These are phyloP conservation scores for Cosmia trapezina DNA, from an alignment of 2,888 invertebrate species.

Conservation along the genomic window DNA sequence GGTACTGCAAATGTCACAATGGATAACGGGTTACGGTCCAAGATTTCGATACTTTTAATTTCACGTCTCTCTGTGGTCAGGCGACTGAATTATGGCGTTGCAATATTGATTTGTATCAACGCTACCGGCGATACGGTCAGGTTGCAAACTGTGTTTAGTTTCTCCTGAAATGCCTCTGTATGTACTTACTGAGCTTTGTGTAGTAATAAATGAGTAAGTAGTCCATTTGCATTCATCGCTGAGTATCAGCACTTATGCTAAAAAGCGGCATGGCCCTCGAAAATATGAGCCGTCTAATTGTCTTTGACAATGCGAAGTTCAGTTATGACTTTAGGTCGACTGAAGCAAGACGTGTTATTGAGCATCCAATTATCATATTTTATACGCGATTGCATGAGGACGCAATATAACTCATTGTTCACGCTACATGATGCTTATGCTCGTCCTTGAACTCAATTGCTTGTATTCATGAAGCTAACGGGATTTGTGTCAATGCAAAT, in stretches of 20 bases:
- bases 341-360: constrained; percentile 78
- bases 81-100: constrained; percentile 56
- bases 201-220: constrained; percentile 32
- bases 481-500: constrained; percentile 89
- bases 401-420: constrained; percentile 88
- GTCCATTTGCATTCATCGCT: constrained; percentile 54
- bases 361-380: constrained; percentile 87
- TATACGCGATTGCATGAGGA: constrained; percentile 88
- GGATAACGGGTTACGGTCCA: constrained; percentile 81
- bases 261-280: constrained; percentile 39
- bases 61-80: constrained; percentile 72
- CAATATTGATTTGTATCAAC: constrained; percentile 58
- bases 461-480: constrained; percentile 87
- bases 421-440: constrained; percentile 86
- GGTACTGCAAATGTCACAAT: constrained; percentile 86
- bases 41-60: constrained; percentile 81
- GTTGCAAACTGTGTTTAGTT: constrained; percentile 31
- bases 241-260: constrained; percentile 54
- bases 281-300: constrained; percentile 31
- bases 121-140: constrained; percentile 45
- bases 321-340: constrained; percentile 61
- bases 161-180: constrained; percentile 34
- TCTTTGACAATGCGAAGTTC: constrained; percentile 44
- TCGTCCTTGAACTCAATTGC: constrained; percentile 90
- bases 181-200: constrained; percentile 17